Evolutionary conservation across 2,888 invertebrate genomes (phyloP).

Genomic region (Baronia brevicornis): DNA sequence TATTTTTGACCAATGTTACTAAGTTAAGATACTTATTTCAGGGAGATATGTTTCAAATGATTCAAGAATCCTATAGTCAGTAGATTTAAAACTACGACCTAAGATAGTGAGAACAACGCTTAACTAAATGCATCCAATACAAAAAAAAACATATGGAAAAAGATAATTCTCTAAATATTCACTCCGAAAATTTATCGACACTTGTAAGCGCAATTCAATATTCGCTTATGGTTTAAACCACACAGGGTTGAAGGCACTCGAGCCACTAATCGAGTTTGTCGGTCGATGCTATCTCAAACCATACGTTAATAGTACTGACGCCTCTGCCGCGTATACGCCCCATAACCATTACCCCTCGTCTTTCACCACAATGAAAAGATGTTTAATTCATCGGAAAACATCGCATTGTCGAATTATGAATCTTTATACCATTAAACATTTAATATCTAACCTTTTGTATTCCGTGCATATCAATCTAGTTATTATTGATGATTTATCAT

Average conservation of each 20-base stretch:
- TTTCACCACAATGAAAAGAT: constrained; percentile 29
- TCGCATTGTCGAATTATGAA: constrained; percentile 17
- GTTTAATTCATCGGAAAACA: constrained; percentile 41
- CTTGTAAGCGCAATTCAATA: too few species aligned
- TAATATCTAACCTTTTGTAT: too few species aligned
- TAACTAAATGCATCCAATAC: too few species aligned
- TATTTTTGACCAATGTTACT: too few species aligned
- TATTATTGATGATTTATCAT: constrained; percentile 6
- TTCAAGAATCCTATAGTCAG: too few species aligned
- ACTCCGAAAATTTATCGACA: too few species aligned
- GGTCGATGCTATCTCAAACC: constrained; percentile 71
- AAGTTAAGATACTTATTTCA: too few species aligned
- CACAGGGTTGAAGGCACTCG: constrained; percentile 40
- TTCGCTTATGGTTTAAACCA: constrained; percentile 26
- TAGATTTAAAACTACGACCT: too few species aligned
- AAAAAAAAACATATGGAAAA: constrained; percentile 21
- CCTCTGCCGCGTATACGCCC: constrained; percentile 34
- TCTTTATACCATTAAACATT: constrained; percentile 15
- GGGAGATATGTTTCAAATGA: too few species aligned
- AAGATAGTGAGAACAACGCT: too few species aligned
- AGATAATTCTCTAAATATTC: constrained; percentile 14
- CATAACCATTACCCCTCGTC: constrained; percentile 21
- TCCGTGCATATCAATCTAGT: too few species aligned
- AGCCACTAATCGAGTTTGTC: constrained; percentile 73
- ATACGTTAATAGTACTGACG: constrained; percentile 66